These are phyloP conservation scores for Drosophila peninsularis DNA, from an alignment of 2,888 invertebrate genomes.

Conservation along the genomic window DNA sequence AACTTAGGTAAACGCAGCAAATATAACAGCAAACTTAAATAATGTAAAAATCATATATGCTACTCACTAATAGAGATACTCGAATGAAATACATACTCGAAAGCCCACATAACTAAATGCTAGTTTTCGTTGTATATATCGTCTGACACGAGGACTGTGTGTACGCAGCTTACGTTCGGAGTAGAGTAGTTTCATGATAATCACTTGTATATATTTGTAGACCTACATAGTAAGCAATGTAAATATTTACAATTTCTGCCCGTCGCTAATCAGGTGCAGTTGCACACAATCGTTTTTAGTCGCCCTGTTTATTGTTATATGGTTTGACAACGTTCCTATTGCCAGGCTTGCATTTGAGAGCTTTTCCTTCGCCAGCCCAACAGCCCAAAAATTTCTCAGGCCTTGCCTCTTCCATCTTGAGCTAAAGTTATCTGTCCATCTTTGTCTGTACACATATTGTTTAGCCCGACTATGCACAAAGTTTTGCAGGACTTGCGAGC, in stretches of 20 bases:
- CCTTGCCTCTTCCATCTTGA: constrained; percentile 12
- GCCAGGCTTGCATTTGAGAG: constrained; percentile 13
- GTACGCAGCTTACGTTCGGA: constrained; percentile 11
- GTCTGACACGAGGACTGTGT: neutral
- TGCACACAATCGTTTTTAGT: neutral
- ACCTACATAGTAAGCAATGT: constrained; percentile 55
- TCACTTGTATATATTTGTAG: constrained; percentile 34
- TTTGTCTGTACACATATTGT: neutral
- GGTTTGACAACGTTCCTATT: constrained; percentile 42
- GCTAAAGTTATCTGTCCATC: neutral
- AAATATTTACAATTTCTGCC: constrained; percentile 42
- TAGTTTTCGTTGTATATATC: constrained; percentile 22
- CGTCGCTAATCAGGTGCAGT: constrained; percentile 4
- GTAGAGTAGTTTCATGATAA: constrained; percentile 17
- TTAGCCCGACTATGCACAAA: constrained; percentile 1
- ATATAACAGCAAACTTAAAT: constrained; percentile 6
- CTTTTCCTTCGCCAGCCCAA: neutral
- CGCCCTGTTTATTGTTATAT: constrained; percentile 3
- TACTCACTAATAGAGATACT: neutral
- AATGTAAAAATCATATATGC: constrained; percentile 6
- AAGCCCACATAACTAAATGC: constrained; percentile 2
- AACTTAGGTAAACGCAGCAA: constrained; percentile 2
- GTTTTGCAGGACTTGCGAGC: neutral
- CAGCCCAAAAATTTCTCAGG: constrained; percentile 9
- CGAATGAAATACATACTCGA: constrained; percentile 10